These are phyloP conservation scores for Patella depressa DNA, from an alignment of 2,888 invertebrate species.

Conservation along the genomic window DNA sequence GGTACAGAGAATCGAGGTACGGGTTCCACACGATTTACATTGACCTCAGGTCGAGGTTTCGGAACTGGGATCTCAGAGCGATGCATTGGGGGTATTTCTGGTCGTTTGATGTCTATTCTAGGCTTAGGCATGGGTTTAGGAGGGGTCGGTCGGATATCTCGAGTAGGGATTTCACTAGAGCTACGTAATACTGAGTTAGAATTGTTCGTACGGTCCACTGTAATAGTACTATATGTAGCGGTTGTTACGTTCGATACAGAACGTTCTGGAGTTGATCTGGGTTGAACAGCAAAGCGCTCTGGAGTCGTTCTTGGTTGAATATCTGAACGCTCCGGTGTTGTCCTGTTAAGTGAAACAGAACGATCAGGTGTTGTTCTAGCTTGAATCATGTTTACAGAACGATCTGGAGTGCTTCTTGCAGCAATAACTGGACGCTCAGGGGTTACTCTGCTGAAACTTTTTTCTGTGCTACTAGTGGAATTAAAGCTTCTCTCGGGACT, in stretches of 20 bases:
- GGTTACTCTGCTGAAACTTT: background rate
- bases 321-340: background rate
- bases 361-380: background rate
- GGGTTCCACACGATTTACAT: conserved; percentile 60
- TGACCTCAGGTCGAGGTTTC: conserved; percentile 51
- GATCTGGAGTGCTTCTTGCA: conserved; percentile 16
- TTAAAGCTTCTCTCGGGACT: background rate
- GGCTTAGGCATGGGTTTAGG: conserved; percentile 45
- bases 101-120: conserved; percentile 37
- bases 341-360: conserved; percentile 13
- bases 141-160: conserved; percentile 27
- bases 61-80: conserved; percentile 50
- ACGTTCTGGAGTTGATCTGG: conserved; percentile 7
- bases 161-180: background rate
- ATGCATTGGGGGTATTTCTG: conserved; percentile 27
- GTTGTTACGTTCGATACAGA: background rate
- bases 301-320: conserved; percentile 14
- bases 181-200: background rate
- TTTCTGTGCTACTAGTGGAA: conserved; percentile 12
- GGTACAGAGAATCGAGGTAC: conserved; percentile 44
- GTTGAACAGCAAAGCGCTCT: conserved; percentile 21
- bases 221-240: too few relatives aligned
- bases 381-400: background rate
- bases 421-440: conserved; percentile 17
- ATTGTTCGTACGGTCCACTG: background rate